Base-by-base conservation (phyloP, 2,888 invertebrate genomes). In the Folsomia manolachei region DNA sequence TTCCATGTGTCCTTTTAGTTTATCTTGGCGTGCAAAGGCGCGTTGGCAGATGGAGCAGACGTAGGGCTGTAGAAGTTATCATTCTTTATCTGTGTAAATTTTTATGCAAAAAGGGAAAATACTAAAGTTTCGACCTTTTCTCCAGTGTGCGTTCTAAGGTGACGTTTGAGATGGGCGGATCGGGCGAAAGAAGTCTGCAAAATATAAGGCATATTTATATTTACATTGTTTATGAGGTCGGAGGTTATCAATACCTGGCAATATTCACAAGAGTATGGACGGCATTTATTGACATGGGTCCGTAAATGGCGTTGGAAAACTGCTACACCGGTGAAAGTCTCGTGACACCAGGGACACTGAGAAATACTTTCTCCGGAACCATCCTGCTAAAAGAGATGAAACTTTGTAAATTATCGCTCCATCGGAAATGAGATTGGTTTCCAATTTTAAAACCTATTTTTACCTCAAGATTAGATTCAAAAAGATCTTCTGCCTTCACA, bases 301-400 rank as follows among this genome's bases (percentile, higher is more conserved):
- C 73, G 72, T 14, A 78, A 96, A 88, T 97, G 97, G 82, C 95
- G 90, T 87, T 97, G 97, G 81, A 97, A 89, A 87, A 95, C 95
- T 86, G 94, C 94, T 83, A 96, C 94, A 88, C 97, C 96, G 83
- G 94, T 93, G 88, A 97, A 97, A 85, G 92, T 91, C 90, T 93
- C 89, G 84, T 89, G 81, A 75, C 82, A 83, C 78, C 78, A 78
- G 19, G 78, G 78, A 64, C 78, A 78, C 23, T 69, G 66, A 1
- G 74, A 70, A 23, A 74, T 72, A 23, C 68, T 63, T 2, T 51
- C 65, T 27, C 71, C 73, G 27, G 21, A 19, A 1, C 19, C 25
- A 27, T 65, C 65, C n/a, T 14, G 9, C 63, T 24, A 63, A 24
- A n/a, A n/a, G n/a, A n/a, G n/a, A n/a, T n/a, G n/a, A n/a, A n/a